Evolutionary conservation across 2,888 invertebrate species (phyloP).

Genomic region (Perithous albicinctus): DNA sequence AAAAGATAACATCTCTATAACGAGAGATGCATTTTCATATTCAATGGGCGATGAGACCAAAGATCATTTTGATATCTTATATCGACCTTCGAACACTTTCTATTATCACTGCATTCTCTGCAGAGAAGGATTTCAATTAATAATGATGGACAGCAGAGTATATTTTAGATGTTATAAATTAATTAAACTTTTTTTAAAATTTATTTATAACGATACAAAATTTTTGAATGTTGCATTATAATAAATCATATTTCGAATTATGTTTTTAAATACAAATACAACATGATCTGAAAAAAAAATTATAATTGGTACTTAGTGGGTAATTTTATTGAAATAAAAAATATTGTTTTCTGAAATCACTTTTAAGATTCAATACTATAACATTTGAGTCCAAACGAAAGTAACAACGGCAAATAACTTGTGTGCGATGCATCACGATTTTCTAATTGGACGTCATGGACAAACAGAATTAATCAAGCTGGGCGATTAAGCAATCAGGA

Average conservation of each 20-base stretch:
- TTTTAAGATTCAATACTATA: not conserved
- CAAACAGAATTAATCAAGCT: not conserved
- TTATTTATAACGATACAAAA: no score
- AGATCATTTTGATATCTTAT: not conserved
- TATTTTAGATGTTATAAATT: no score
- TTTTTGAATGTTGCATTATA: no score
- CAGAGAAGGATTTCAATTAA: no score
- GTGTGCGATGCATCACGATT: conserved; percentile 11
- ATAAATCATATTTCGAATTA: no score
- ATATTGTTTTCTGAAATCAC: not conserved
- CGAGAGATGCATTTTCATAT: conserved; percentile 6
- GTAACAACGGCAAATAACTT: not conserved
- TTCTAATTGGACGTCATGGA: not conserved
- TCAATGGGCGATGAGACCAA: not conserved
- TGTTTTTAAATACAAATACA: not conserved
- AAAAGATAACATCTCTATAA: no score
- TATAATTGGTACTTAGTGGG: no score
- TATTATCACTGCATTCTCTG: not conserved
- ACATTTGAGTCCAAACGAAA: not conserved
- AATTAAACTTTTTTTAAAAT: no score
- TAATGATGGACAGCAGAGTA: no score
- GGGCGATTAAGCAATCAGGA: conserved; percentile 44
- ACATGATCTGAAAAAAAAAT: not conserved
- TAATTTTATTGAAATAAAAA: not conserved
- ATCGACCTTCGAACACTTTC: not conserved